Percentiles rank a stretch among this genome's conserved stretches.
These are phyloP conservation scores for Scelioninae gen. 1 DNA, from an alignment of 2,888 invertebrate species.

Conservation along the genomic window DNA sequence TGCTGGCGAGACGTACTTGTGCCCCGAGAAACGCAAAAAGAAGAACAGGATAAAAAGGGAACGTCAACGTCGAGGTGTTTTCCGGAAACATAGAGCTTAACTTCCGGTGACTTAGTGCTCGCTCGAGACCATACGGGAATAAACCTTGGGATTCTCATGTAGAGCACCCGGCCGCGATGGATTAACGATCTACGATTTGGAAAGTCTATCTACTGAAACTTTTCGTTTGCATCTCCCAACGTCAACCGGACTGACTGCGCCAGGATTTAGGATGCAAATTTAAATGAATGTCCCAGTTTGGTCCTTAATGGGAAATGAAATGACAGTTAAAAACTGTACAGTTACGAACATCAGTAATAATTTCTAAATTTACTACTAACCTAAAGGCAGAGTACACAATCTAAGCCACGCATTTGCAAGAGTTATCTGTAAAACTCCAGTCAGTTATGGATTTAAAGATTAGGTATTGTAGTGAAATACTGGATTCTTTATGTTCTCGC, in stretches of 20 bases:
- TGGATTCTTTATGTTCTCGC: too few relatives aligned
- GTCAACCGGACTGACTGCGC: neutral
- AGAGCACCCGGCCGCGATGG: slow-evolving; percentile 75
- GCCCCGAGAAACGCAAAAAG: slow-evolving; percentile 4
- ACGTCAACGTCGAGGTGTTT: slow-evolving; percentile 49
- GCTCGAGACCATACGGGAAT: slow-evolving; percentile 70
- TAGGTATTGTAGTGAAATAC: too few relatives aligned
- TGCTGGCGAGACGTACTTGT: slow-evolving; percentile 9
- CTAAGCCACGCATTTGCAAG: too few relatives aligned
- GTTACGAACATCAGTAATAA: neutral
- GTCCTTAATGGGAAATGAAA: too few relatives aligned
- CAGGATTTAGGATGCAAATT: neutral
- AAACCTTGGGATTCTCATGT: slow-evolving; percentile 73
- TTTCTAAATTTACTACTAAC: too few relatives aligned
- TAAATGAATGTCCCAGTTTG: neutral
- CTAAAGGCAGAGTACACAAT: too few relatives aligned
- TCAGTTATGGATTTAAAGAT: too few relatives aligned
- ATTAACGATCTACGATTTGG: slow-evolving; percentile 77
- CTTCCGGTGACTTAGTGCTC: slow-evolving; percentile 74
- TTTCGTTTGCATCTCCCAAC: slow-evolving; percentile 41
- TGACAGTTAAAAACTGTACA: too few relatives aligned
- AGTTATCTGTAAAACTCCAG: too few relatives aligned
- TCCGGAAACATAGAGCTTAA: slow-evolving; percentile 74
- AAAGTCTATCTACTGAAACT: slow-evolving; percentile 46
- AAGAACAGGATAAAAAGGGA: slow-evolving; percentile 23